Percentiles rank a stretch among this genome's conserved stretches.
Evolutionary conservation across 2,888 invertebrate species (phyloP).

Genomic region (Tetragonula carbonaria): DNA sequence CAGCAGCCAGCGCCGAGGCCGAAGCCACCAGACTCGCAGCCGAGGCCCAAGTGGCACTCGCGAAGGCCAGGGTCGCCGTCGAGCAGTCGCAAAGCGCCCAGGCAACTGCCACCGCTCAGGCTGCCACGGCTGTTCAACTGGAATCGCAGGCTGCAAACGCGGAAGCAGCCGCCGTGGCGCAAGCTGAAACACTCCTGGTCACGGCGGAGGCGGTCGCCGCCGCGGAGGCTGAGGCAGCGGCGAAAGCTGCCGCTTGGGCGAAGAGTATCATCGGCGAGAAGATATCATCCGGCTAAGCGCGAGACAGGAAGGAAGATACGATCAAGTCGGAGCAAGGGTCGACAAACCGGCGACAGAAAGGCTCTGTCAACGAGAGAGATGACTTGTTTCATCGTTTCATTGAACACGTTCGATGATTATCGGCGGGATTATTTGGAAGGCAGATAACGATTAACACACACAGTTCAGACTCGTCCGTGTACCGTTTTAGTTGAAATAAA

Average conservation of each 20-base stretch:
- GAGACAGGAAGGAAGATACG: background rate
- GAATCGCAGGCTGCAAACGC: slow-evolving; percentile 17
- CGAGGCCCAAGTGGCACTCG: background rate
- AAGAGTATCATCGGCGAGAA: background rate
- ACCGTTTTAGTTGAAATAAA: slow-evolving; percentile 53
- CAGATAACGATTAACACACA: slow-evolving; percentile 32
- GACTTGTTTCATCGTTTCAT: slow-evolving; percentile 10
- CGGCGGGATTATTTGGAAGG: slow-evolving; percentile 17
- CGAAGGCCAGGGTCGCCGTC: slow-evolving; percentile 18
- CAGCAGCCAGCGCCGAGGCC: slow-evolving; percentile 37
- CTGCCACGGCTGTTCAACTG: slow-evolving; percentile 6
- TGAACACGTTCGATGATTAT: slow-evolving; percentile 17
- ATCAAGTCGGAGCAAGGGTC: background rate
- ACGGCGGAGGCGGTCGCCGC: slow-evolving; percentile 22
- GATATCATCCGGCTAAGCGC: background rate
- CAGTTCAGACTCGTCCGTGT: slow-evolving; percentile 41
- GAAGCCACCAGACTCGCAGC: slow-evolving; percentile 34
- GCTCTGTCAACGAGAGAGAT: background rate
- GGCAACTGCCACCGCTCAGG: background rate
- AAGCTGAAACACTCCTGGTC: slow-evolving; percentile 20
- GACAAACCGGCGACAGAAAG: background rate
- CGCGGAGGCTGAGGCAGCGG: background rate
- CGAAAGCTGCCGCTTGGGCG: background rate
- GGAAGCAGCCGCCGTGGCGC: slow-evolving; percentile 5
- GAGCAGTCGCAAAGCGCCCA: slow-evolving; percentile 18